phyloP scores from a whole-genome alignment of 2,113 vertebrate species.

The Nothocercus nigrocapillus region DNA sequence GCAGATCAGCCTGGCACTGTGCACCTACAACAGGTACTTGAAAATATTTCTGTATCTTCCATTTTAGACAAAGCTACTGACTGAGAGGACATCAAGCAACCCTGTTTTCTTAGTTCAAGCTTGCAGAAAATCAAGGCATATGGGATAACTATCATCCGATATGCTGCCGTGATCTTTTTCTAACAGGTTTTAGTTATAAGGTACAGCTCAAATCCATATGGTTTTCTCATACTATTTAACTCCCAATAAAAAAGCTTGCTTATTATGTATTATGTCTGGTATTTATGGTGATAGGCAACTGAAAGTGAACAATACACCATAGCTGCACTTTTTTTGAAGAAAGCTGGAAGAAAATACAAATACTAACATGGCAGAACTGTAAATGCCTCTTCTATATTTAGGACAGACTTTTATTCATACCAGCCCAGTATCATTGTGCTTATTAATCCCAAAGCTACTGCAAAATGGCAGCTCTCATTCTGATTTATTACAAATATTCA shows the following conservation, averaged over 20 bases:
- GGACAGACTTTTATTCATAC: background rate
- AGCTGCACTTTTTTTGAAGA: background rate
- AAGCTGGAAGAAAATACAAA: background rate
- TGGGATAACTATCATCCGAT: background rate
- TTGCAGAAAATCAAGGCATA: background rate
- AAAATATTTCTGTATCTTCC: background rate
- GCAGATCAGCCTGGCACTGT: background rate
- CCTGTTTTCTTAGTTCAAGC: background rate
- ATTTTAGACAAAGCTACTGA: background rate
- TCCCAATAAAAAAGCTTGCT: background rate
- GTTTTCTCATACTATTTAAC: background rate
- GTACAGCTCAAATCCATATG: background rate
- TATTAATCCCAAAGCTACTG: background rate
- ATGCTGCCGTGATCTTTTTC: background rate
- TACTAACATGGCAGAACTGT: background rate
- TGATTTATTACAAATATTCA: background rate
- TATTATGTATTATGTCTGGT: background rate
- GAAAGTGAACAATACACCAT: background rate
- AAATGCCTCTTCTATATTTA: background rate
- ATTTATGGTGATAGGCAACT: background rate
- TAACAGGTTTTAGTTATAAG: background rate
- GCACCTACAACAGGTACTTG: background rate
- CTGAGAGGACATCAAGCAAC: background rate
- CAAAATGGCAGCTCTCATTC: background rate
- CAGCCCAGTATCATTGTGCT: background rate